A percentile compares a stretch with the other conserved stretches of the same genome.
Evolutionary conservation across 2,888 invertebrate species (phyloP).

Genomic region (Spatulosminthurus flaviceps): DNA sequence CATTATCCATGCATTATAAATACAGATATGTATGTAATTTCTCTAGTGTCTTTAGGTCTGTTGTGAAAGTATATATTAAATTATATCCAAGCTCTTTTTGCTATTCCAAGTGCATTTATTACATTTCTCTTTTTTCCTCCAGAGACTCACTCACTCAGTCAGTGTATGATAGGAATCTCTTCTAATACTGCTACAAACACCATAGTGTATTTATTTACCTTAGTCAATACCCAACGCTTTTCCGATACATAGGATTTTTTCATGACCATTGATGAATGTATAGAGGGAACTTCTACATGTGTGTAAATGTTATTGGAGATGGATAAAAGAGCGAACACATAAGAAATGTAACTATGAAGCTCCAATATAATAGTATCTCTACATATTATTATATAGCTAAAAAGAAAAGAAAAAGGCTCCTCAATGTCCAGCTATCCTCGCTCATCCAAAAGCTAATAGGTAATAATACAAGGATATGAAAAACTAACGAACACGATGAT

Average conservation of each 20-base stretch:
- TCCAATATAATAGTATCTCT: neutral
- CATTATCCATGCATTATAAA: neutral
- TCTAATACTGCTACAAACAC: no score
- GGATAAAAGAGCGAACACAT: neutral
- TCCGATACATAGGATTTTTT: neutral
- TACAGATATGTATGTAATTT: neutral
- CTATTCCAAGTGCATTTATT: no score
- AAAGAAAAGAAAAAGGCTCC: constrained; percentile 38
- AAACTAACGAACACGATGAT: neutral
- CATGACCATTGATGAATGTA: neutral
- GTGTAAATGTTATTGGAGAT: neutral
- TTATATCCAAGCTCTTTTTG: no score
- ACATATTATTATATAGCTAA: no score
- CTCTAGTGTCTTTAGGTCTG: no score
- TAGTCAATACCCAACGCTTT: no score
- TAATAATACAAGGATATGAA: constrained; percentile 10
- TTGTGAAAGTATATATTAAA: no score
- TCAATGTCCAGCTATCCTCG: constrained; percentile 29
- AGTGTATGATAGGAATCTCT: no score
- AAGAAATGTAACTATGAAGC: neutral
- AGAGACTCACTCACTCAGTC: no score
- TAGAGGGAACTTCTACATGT: no score
- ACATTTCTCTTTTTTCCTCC: no score
- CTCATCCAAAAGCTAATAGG: neutral
- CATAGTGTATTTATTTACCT: neutral